phyloP scores from a whole-genome alignment of 1,140 invertebrate species.

The Physella acuta region DNA sequence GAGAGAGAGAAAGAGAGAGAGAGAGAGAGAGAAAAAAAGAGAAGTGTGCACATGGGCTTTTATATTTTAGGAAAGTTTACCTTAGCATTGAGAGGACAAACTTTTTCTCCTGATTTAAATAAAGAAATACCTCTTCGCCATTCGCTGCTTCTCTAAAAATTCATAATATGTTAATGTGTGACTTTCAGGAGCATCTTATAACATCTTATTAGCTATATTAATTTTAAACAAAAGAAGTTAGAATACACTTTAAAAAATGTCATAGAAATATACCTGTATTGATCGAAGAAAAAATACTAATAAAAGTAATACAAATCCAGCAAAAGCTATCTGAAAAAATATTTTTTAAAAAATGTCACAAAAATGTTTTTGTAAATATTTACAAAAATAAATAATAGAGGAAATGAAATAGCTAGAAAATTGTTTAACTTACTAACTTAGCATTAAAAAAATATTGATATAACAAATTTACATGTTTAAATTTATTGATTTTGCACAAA shows the following conservation, averaged over 20 bases:
- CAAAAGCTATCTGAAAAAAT: background rate
- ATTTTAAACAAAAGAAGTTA: background rate
- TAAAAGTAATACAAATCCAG: constrained; percentile 5
- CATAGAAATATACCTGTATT: constrained; percentile 39
- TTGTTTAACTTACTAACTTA: too few species aligned
- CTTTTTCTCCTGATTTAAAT: constrained; percentile 54
- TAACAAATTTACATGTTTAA: constrained; percentile 37
- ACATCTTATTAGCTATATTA: background rate
- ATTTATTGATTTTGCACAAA: constrained; percentile 24
- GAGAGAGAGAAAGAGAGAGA: too few species aligned
- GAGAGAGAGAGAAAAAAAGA: too few species aligned
- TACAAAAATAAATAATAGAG: too few species aligned
- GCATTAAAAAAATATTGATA: too few species aligned
- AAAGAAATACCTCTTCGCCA: constrained; percentile 71
- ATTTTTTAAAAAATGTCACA: too few species aligned
- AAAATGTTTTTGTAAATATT: too few species aligned
- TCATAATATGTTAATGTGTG: background rate
- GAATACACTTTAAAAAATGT: too few species aligned
- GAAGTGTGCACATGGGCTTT: too few species aligned
- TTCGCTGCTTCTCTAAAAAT: constrained; percentile 71
- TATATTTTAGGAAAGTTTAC: constrained; percentile 48
- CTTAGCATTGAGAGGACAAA: constrained; percentile 78
- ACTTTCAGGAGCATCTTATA: background rate
- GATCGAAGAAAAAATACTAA: constrained; percentile 65
- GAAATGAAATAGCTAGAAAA: too few species aligned